These are phyloP conservation scores for Parazoanthus swiftii DNA, from an alignment of 92 coral and sea anemone species.

Conservation along the genomic window DNA sequence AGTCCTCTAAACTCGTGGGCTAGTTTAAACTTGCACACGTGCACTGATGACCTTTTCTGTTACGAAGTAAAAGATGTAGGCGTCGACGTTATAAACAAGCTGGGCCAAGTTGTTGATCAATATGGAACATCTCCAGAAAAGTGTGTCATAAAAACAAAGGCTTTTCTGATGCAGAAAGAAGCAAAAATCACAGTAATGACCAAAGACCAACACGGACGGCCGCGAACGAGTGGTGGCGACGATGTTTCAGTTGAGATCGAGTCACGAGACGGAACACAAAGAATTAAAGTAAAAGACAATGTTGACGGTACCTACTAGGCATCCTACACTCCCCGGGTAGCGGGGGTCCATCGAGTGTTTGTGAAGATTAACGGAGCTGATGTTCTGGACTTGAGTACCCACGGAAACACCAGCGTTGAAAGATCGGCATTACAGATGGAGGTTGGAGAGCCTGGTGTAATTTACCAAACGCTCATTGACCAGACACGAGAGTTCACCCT, in stretches of 20 bases:
- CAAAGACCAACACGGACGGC: neutral
- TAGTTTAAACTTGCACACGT: neutral
- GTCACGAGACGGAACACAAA: neutral
- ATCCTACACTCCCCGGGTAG: neutral
- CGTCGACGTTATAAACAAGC: neutral
- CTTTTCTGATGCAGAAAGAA: neutral
- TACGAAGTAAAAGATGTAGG: neutral
- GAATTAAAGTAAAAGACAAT: neutral
- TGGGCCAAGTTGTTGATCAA: neutral
- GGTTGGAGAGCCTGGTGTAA: neutral
- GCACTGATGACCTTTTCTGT: constrained; percentile 7
- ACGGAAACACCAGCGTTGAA: neutral
- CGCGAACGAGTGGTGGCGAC: neutral
- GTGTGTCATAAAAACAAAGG: neutral
- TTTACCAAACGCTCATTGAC: neutral
- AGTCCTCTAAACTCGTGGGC: no score
- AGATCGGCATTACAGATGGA: neutral
- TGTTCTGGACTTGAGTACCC: neutral
- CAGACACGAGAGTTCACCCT: neutral
- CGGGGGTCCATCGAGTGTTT: neutral
- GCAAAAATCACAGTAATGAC: neutral
- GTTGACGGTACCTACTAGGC: neutral
- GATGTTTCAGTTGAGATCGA: neutral
- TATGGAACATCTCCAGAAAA: neutral
- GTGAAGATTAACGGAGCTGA: neutral